Base-by-base conservation (phyloP, 2,888 invertebrate genomes). In the Callimorpha dominula region DNA sequence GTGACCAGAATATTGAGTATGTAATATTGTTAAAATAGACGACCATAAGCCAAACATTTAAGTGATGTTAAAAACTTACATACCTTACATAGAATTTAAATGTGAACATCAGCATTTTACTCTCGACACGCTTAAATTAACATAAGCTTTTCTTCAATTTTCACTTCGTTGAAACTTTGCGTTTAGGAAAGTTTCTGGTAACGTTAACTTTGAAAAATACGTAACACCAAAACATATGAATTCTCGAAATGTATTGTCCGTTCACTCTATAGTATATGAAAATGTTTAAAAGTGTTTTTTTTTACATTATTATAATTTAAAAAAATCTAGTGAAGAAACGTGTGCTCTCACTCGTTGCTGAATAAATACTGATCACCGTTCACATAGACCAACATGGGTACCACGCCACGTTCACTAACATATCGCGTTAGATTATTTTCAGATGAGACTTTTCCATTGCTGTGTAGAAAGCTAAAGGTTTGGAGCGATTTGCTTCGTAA, bases 301-400 rank as follows among this genome's bases (percentile, higher is more conserved):
- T 72, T 69, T 68, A 63, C 40, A 46, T 50, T 43, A 72, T 57
- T 50, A 75, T 31, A 57, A 57, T 60, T 31, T 14, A 63, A 73
- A 67, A 49, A 17, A 76, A 70, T 70, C 60, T 64, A 71, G 67
- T 73, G 50, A 70, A 74, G 65, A 50, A 80, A 86, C 94, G 94
- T 90, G 89, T 88, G 83, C 82, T 84, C 91, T 78, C 85, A 57
- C 76, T 78, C 85, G 79, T 85, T 81, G 75, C 90, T 89, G 88
- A 90, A 91, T 86, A 88, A 88, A 88, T 87, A 94, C 94, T 94
- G 94, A 91, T 84, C 85, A 86, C 83, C 84, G 84, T 85, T 83
- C 83, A 74, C 81, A 79, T 77, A 81, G 78, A 79, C 78, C 70
- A 65, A 68, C 64, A 42, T 54, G 52, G 17, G 62, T 78, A 83